Percentiles rank a stretch among this genome's conserved stretches.
These are phyloP conservation scores for Eupithecia insigniata DNA, from an alignment of 2,888 invertebrate genomes.

Conservation along the genomic window DNA sequence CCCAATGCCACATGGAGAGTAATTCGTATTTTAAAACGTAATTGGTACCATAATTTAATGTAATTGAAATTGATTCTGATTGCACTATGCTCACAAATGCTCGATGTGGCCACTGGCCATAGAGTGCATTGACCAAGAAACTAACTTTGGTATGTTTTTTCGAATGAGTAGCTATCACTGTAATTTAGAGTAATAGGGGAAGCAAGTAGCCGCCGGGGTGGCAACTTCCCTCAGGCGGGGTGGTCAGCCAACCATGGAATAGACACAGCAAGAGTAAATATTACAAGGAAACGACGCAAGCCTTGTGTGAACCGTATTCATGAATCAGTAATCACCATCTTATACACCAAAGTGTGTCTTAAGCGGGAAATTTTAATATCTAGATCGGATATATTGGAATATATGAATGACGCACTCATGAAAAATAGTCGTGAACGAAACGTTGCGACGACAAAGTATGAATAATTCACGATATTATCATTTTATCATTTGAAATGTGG, in stretches of 20 bases:
- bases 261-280: constrained; percentile 48
- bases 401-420: constrained; percentile 49
- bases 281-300: constrained; percentile 41
- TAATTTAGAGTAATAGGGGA: constrained; percentile 55
- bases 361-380: constrained; percentile 61
- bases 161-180: constrained; percentile 48
- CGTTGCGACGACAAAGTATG: constrained; percentile 61
- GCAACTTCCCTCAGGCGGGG: constrained; percentile 53
- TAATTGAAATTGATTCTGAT: constrained; percentile 23
- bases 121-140: constrained; percentile 39
- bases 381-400: constrained; percentile 66
- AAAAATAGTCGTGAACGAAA: constrained; percentile 57
- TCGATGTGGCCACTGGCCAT: not conserved
- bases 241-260: constrained; percentile 60
- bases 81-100: constrained; percentile 13
- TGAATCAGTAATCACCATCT: constrained; percentile 43
- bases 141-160: constrained; percentile 37
- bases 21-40: constrained; percentile 33
- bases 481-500: constrained; percentile 71
- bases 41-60: constrained; percentile 20
- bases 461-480: constrained; percentile 72
- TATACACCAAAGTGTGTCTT: constrained; percentile 40
- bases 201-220: constrained; percentile 51
- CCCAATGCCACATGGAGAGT: constrained; percentile 26
- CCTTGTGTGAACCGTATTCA: constrained; percentile 44